Percentiles rank a stretch among this genome's conserved stretches.
Evolutionary conservation across 2,888 invertebrate genomes (phyloP).

Genomic region (Cyaniris semiargus): DNA sequence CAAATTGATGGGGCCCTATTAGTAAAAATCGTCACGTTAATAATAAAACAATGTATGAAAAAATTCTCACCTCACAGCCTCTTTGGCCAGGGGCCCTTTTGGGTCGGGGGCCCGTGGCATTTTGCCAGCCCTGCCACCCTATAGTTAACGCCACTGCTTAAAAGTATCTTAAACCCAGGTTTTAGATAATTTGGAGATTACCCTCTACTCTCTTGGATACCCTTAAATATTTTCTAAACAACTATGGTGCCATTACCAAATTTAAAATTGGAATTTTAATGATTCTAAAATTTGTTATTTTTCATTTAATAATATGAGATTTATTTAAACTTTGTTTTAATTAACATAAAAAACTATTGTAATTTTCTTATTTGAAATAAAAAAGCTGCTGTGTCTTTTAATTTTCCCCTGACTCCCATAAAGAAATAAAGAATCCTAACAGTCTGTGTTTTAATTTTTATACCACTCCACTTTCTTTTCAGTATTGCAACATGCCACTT

Average conservation of each 20-base stretch:
- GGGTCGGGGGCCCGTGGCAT: no score
- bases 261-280: background rate
- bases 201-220: conserved; percentile 38
- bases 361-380: background rate
- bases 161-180: background rate
- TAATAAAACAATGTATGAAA: no score
- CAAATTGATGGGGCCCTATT: no score
- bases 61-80: no score
- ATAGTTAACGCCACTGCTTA: no score
- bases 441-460: conserved; percentile 54
- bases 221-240: conserved; percentile 43
- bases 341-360: background rate
- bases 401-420: background rate
- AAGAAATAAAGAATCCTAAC: conserved; percentile 39
- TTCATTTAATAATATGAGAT: background rate
- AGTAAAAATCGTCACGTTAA: no score
- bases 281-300: conserved; percentile 36
- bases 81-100: no score
- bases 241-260: conserved; percentile 71
- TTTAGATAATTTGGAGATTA: conserved; percentile 29
- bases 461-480: conserved; percentile 46
- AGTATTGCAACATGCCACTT: conserved; percentile 33
- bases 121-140: no score
- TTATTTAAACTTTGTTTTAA: background rate
- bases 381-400: background rate